A percentile compares a stretch with the other conserved stretches of the same genome.
These are phyloP conservation scores for Eulithis prunata DNA, from an alignment of 2,888 invertebrate species.

Conservation along the genomic window DNA sequence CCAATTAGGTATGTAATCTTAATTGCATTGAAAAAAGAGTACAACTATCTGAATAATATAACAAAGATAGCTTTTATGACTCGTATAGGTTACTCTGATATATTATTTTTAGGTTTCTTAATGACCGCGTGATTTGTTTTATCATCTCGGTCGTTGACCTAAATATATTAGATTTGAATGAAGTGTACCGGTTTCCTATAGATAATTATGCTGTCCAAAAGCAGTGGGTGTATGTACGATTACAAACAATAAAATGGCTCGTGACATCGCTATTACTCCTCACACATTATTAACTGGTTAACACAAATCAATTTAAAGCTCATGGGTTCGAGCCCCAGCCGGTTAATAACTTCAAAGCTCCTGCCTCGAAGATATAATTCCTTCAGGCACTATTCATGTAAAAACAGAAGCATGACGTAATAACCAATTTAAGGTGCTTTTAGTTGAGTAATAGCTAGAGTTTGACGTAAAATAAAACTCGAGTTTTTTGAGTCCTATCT, in stretches of 20 bases:
- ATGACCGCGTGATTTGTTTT: conserved; percentile 8
- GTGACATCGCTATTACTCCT: background rate
- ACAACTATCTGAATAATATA: background rate
- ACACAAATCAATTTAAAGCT: too few relatives aligned
- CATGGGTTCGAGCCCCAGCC: too few relatives aligned
- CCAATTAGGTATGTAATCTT: background rate
- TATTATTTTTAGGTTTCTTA: conserved; percentile 16
- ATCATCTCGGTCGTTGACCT: conserved; percentile 28
- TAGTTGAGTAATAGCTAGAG: too few relatives aligned
- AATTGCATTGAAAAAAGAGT: background rate
- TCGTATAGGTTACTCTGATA: background rate
- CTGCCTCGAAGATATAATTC: too few relatives aligned
- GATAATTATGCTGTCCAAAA: conserved; percentile 2
- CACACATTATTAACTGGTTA: too few relatives aligned
- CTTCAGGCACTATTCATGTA: too few relatives aligned
- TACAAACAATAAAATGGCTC: background rate
- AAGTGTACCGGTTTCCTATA: conserved; percentile 10
- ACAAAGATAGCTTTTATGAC: conserved; percentile 6
- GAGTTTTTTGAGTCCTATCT: too few relatives aligned
- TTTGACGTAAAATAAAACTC: too few relatives aligned
- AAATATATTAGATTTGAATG: conserved; percentile 13
- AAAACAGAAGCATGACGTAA: too few relatives aligned
- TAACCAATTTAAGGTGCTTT: too few relatives aligned
- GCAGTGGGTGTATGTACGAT: background rate
- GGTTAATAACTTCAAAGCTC: too few relatives aligned